Base-by-base conservation (phyloP, 2,888 invertebrate species). In the Notocelia uddmanniana region DNA sequence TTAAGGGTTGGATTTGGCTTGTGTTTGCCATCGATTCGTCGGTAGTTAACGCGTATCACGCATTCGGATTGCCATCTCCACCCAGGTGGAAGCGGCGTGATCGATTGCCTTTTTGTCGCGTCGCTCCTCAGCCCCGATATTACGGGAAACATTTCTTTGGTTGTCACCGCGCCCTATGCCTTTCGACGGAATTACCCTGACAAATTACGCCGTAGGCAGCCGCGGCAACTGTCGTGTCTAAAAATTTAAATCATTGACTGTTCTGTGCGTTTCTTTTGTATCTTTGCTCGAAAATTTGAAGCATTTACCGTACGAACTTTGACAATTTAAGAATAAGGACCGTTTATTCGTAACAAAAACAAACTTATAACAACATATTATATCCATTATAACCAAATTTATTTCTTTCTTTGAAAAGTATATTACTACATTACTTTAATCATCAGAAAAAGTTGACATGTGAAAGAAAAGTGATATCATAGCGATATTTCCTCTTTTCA, bases 101-200 rank as follows among this genome's bases (percentile, higher is more conserved):
- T 92, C 89, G 90, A 91, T 91, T 90, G 90, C 86, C 85, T 87
- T 86, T 88, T 89, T 89, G 90, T 88, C 87, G 83, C 86, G 80
- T 77, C 77, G 79, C 77, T 79, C 79, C 80, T 79, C 76, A 80
- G 79, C 80, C 77, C 80, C 80, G 80, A 85, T 86, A 87, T 86
- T 85, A 81, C 81, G 80, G 81, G 80, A 80, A 84, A 86, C 85
- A 88, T 89, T 89, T 89, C 89, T 89, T 89, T 79, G 77, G 77
- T 80, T 84, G 85, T 85, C 85, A 82, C 83, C 78, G 78, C 83
- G 81, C 82, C 83, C 84, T 85, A 80, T 85, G 80, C 83, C 82
- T 81, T 83, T 80, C 79, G 79, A 74, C 82, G 81, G 85, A 83
- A 85, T 87, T 86, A 83, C 83, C 75, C 76, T 88, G 87, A 90